Evolutionary conservation across 2,113 vertebrate genomes (phyloP).

Genomic region (Pipa parva): DNA sequence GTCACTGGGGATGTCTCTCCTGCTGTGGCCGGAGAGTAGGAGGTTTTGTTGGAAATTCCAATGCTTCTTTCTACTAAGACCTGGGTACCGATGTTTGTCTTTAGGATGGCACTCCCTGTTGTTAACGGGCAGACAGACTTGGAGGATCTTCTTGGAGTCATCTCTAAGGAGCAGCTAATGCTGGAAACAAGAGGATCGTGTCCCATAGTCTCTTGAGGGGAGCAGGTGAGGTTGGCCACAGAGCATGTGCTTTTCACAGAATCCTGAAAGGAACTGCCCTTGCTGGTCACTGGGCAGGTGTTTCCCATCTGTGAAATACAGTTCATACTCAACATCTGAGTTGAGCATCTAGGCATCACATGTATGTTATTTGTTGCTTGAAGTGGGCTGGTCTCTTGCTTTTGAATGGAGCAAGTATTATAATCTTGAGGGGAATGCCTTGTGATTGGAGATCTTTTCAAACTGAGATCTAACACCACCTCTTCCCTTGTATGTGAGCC

Average conservation of each 20-base stretch:
- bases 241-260: no score
- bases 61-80: no score
- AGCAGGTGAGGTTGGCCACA: no score
- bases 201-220: not conserved
- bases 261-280: no score
- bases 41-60: no score
- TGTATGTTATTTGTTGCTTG: not conserved
- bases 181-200: not conserved
- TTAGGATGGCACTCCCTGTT: no score
- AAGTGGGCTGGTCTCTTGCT: not conserved
- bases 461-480: slow-evolving; percentile 46
- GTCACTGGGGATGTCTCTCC: not conserved
- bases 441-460: slow-evolving; percentile 43
- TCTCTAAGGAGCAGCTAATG: not conserved
- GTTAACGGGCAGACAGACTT: not conserved
- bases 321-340: no score
- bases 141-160: not conserved
- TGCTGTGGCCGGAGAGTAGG: not conserved
- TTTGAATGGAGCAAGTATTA: not conserved
- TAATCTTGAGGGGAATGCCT: not conserved
- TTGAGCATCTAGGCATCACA: no score
- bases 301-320: not conserved
- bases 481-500: not conserved
- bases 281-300: no score
- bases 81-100: no score